phyloP scores from a whole-genome alignment of 2,888 invertebrate genomes.

The Podotricha telesiphe region DNA sequence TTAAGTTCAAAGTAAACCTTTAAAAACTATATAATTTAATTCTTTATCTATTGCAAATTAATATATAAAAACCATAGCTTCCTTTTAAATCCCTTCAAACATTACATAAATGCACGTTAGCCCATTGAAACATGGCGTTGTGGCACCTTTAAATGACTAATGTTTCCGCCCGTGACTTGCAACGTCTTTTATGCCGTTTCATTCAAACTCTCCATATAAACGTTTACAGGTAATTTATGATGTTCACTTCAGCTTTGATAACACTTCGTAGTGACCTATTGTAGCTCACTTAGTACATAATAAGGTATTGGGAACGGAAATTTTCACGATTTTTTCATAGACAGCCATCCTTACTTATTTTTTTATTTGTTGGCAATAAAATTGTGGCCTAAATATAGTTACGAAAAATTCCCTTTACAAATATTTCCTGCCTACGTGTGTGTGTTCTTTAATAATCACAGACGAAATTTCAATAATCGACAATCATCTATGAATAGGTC shows the following conservation, averaged over 20 bases:
- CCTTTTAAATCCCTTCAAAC: background rate
- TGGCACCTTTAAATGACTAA: conserved; percentile 66
- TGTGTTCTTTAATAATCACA: background rate
- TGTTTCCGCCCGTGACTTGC: conserved; percentile 69
- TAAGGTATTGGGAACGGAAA: conserved; percentile 30
- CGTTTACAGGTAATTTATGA: conserved; percentile 61
- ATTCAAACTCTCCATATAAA: conserved; percentile 54
- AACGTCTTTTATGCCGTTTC: conserved; percentile 61
- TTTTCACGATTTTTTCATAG: too few relatives aligned
- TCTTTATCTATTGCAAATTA: background rate
- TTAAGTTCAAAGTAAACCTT: too few relatives aligned
- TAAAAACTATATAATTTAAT: too few relatives aligned
- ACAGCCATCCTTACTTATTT: conserved; percentile 33
- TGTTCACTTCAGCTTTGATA: conserved; percentile 51
- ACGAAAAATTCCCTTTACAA: background rate
- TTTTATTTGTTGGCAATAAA: conserved; percentile 2
- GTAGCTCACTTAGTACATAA: conserved; percentile 46
- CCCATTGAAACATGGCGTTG: conserved; percentile 59
- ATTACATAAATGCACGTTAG: conserved; percentile 20
- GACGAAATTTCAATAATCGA: conserved; percentile 1
- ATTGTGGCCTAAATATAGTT: background rate
- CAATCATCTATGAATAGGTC: conserved; percentile 25
- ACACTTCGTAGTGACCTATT: conserved; percentile 51
- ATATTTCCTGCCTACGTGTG: background rate
- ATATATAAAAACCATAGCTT: background rate